Conservation (phyloP, 2,888 invertebrate species). For the Heliconius charithonia region DNA sequence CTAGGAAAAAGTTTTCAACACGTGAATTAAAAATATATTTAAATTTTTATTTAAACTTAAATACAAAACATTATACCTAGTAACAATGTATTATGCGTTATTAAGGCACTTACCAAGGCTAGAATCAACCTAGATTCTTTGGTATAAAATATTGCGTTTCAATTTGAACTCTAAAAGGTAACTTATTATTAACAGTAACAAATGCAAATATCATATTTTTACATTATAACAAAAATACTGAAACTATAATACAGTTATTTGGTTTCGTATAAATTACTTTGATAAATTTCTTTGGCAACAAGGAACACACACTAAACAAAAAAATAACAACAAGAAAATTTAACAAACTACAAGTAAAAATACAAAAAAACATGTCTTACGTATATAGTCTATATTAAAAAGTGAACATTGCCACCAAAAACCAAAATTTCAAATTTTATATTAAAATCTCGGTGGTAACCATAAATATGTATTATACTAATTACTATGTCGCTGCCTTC, state of each 20-base stretch:
- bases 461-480: slow-evolving; percentile 31
- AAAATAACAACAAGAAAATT: slow-evolving; percentile 79
- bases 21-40: slow-evolving; percentile 35
- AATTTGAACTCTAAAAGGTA: slow-evolving; percentile 78
- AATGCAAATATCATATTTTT: slow-evolving; percentile 64
- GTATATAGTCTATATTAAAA: slow-evolving; percentile 46
- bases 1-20: slow-evolving; percentile 25
- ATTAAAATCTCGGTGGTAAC: slow-evolving; percentile 45
- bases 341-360: slow-evolving; percentile 74
- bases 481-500: slow-evolving; percentile 39
- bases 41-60: slow-evolving; percentile 42
- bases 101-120: slow-evolving; percentile 55
- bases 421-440: slow-evolving; percentile 32
- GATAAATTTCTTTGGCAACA: slow-evolving; percentile 81
- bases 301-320: slow-evolving; percentile 80
- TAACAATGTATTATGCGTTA: slow-evolving; percentile 46
- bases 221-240: slow-evolving; percentile 69
- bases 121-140: slow-evolving; percentile 81
- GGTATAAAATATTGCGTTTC: slow-evolving; percentile 73
- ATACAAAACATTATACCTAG: slow-evolving; percentile 48
- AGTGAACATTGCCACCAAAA: slow-evolving; percentile 45
- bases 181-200: slow-evolving; percentile 74
- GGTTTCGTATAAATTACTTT: slow-evolving; percentile 56
- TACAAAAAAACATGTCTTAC: slow-evolving; percentile 67
- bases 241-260: slow-evolving; percentile 66